These are phyloP conservation scores for Tamandua tetradactyla DNA, from an alignment of 2,797 vertebrate genomes.

Conservation along the genomic window DNA sequence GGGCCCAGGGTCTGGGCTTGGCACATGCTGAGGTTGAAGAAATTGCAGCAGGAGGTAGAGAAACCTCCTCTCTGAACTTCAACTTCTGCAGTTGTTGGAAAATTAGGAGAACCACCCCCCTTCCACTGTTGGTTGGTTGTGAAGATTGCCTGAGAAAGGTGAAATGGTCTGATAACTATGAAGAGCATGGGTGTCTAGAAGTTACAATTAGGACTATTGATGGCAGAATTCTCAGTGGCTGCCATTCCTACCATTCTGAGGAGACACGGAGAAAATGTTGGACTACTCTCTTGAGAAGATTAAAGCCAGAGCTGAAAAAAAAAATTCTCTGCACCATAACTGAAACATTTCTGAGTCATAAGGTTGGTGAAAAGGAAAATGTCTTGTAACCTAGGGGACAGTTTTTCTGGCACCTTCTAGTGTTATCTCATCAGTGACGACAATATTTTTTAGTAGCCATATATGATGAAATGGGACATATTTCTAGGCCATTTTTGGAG, in stretches of 20 bases:
- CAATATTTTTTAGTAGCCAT: slow-evolving; percentile 18
- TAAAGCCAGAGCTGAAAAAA: neutral
- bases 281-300: neutral
- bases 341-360: neutral
- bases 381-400: neutral
- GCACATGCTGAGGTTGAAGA: neutral
- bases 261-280: neutral
- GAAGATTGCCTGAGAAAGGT: neutral
- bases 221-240: neutral
- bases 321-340: neutral
- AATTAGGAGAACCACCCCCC: neutral
- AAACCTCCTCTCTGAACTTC: neutral
- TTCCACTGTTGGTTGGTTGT: neutral
- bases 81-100: neutral
- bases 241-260: neutral
- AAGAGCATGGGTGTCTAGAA: neutral
- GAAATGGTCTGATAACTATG: neutral
- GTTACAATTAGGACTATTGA: neutral
- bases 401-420: neutral
- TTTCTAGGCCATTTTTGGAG: slow-evolving; percentile 13
- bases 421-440: neutral
- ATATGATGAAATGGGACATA: neutral
- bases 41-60: neutral
- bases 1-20: neutral
- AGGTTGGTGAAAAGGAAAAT: neutral